Conservation (phyloP, 2,113 vertebrate species). For the Ammodytes dubius region DNA sequence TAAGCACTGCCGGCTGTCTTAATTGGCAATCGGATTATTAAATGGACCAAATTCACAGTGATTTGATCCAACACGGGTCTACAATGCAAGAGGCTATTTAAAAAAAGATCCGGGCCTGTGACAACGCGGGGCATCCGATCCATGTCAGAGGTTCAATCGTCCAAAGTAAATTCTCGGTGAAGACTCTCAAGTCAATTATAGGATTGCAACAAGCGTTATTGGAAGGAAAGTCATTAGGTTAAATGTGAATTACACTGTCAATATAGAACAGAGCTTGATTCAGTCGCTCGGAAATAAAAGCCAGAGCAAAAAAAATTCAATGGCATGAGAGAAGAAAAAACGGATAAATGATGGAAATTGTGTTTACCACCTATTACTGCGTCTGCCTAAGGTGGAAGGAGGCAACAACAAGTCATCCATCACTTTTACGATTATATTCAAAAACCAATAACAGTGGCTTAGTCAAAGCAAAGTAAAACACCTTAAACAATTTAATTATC, state of each 20-base stretch:
- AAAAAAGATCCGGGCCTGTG: slow-evolving; percentile 62
- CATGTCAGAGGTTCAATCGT: slow-evolving; percentile 43
- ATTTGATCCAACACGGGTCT: slow-evolving; percentile 79
- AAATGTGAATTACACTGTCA: slow-evolving; percentile 50
- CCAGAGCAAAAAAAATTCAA: slow-evolving; percentile 30
- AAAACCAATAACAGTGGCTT: slow-evolving; percentile 27
- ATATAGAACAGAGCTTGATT: slow-evolving; percentile 15
- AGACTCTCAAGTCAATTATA: slow-evolving; percentile 44
- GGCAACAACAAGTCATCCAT: not conserved
- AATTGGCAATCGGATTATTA: slow-evolving; percentile 88
- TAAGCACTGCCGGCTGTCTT: slow-evolving; percentile 78
- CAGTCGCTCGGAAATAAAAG: not conserved
- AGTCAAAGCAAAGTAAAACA: not conserved
- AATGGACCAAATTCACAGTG: slow-evolving; percentile 83
- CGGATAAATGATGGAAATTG: slow-evolving; percentile 19
- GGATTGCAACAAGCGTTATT: slow-evolving; percentile 21
- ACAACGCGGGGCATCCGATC: slow-evolving; percentile 59
- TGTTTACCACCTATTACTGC: not conserved
- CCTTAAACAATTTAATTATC: not conserved
- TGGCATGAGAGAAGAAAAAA: not conserved
- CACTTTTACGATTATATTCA: slow-evolving; percentile 9
- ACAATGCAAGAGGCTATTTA: slow-evolving; percentile 70
- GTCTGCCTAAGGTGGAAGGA: not conserved
- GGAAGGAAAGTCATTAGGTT: slow-evolving; percentile 44
- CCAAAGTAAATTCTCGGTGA: slow-evolving; percentile 18